Evolutionary conservation across 2,113 vertebrate species (phyloP).

Genomic region (Phoenicopterus ruber): DNA sequence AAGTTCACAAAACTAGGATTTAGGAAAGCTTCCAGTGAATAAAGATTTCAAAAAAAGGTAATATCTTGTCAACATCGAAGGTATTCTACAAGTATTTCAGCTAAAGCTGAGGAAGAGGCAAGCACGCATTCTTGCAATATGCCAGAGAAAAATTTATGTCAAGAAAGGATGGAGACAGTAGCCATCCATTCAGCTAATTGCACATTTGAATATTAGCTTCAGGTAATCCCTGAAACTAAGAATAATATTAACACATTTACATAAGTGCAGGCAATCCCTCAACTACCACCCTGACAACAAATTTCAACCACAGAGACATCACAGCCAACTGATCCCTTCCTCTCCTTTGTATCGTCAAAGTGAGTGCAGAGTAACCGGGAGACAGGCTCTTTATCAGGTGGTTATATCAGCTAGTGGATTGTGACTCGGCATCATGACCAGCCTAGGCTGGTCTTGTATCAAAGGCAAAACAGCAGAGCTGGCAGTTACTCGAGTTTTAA

Average conservation of each 20-base stretch:
- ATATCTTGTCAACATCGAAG: neutral
- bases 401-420: rapidly evolving
- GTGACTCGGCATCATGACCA: neutral
- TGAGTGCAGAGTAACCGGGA: rapidly evolving
- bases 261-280: neutral
- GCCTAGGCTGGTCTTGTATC: neutral
- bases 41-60: neutral
- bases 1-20: neutral
- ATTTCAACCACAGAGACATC: neutral
- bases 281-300: neutral
- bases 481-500: neutral
- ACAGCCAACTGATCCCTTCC: neutral
- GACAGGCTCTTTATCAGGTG: neutral
- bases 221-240: neutral
- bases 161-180: neutral
- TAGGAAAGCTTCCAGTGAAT: neutral
- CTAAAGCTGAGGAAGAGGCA: neutral
- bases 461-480: neutral
- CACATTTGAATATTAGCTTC: neutral
- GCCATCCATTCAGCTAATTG: neutral
- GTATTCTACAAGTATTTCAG: neutral
- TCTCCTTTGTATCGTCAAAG: rapidly evolving
- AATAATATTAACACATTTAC: neutral
- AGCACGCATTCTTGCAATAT: neutral
- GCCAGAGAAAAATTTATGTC: neutral